Conservation (phyloP, 2,888 invertebrate species). For the Idaea aversata region DNA sequence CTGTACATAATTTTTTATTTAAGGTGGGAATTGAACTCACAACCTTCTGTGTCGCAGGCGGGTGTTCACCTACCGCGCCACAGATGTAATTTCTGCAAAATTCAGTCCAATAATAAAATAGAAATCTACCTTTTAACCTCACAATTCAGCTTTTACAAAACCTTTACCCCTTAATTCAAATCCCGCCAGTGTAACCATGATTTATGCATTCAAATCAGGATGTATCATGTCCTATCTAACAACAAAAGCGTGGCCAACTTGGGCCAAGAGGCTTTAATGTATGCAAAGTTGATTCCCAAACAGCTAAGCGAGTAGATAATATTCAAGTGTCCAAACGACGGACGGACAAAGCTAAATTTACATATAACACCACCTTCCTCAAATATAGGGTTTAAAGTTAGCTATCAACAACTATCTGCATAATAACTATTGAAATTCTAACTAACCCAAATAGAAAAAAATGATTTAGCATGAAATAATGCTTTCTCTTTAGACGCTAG, state of each 20-base stretch:
- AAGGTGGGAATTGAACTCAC: no score
- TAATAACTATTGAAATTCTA: background rate
- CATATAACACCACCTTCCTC: slow-evolving; percentile 38
- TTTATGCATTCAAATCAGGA: slow-evolving; percentile 1
- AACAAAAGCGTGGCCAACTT: background rate
- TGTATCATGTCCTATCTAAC: background rate
- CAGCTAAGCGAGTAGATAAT: slow-evolving; percentile 38
- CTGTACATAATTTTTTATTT: no score
- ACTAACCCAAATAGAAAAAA: no score
- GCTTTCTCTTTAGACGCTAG: no score
- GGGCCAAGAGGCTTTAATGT: slow-evolving; percentile 36
- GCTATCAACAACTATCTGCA: background rate
- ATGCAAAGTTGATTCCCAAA: slow-evolving; percentile 41
- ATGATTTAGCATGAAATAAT: no score
- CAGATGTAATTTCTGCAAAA: background rate
- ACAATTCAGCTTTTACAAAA: background rate
- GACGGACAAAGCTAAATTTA: slow-evolving; percentile 37
- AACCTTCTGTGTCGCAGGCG: no score
- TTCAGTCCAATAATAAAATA: background rate
- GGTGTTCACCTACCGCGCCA: no score
- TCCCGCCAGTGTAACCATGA: slow-evolving; percentile 1
- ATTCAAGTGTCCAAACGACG: slow-evolving; percentile 34
- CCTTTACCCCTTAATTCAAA: background rate
- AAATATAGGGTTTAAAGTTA: slow-evolving; percentile 30
- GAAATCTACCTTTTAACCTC: background rate